phyloP scores from a whole-genome alignment of 2,888 invertebrate genomes.

The Drosophila putrida region DNA sequence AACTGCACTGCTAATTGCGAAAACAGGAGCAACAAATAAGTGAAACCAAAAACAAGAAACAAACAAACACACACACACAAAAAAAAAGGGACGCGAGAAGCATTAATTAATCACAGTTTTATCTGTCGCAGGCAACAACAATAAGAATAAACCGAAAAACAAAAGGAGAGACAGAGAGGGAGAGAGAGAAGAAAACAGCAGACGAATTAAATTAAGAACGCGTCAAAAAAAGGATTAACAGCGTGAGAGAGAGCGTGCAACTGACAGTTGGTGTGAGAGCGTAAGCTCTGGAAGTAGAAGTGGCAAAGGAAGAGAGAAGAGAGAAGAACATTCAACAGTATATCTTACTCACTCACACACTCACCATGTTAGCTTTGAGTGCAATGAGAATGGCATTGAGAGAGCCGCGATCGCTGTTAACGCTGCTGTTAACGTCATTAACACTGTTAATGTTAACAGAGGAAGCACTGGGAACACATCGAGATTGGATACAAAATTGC shows the following conservation, averaged over 20 bases:
- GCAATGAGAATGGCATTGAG: background rate
- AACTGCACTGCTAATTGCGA: conserved; percentile 82
- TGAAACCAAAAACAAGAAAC: conserved; percentile 8
- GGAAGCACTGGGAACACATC: conserved; percentile 59
- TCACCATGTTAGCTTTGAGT: conserved; percentile 4
- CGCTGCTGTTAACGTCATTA: conserved; percentile 14
- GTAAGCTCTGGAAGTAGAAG: background rate
- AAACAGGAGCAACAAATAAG: conserved; percentile 26
- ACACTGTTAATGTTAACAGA: conserved; percentile 49
- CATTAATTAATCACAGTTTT: conserved; percentile 79
- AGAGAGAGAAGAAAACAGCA: conserved; percentile 20
- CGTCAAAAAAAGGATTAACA: conserved; percentile 56
- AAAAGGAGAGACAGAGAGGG: background rate
- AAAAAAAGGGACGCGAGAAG: conserved; percentile 53
- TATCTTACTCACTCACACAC: background rate
- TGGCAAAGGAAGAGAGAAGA: background rate
- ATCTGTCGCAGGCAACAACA: conserved; percentile 42
- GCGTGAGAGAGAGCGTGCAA: conserved; percentile 1
- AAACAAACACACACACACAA: conserved; percentile 18
- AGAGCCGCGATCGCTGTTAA: conserved; percentile 19
- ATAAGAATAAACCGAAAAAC: conserved; percentile 2
- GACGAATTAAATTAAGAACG: conserved; percentile 60
- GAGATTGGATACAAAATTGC: conserved; percentile 84
- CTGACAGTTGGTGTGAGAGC: background rate
- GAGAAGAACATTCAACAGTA: conserved; percentile 1